Conservation (phyloP, 2,113 vertebrate genomes). For the Prolemur simus region DNA sequence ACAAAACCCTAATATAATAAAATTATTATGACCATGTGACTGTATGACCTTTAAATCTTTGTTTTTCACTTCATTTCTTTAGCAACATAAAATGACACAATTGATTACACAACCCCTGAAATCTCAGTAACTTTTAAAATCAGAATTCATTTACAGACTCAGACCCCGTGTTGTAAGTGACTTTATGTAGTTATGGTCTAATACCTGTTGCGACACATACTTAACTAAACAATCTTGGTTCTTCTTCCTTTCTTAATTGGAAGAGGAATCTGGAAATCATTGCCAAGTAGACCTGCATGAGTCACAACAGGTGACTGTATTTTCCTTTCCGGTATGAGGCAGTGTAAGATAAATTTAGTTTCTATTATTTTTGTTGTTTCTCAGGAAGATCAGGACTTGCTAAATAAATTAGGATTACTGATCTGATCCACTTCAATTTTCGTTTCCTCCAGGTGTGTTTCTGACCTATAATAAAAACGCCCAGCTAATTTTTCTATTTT, state of each 20-base stretch:
- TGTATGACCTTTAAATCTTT: not conserved
- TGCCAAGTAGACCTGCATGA: not conserved
- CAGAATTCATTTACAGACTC: not conserved
- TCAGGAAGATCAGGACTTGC: slow-evolving; percentile 21
- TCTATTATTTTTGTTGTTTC: slow-evolving; percentile 16
- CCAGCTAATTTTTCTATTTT: too few relatives aligned
- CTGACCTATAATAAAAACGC: not conserved
- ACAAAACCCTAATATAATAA: not conserved
- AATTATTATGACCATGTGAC: not conserved
- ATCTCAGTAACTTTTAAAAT: not conserved
- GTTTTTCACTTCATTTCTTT: not conserved
- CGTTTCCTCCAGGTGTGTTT: not conserved
- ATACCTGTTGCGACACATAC: not conserved
- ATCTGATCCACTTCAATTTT: not conserved
- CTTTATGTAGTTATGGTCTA: not conserved
- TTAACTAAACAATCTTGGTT: not conserved
- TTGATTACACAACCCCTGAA: not conserved
- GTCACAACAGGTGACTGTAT: slow-evolving; percentile 36
- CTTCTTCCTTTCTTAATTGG: slow-evolving; percentile 10
- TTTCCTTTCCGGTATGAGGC: not conserved
- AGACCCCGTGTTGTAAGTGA: not conserved
- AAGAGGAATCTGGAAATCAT: slow-evolving; percentile 8
- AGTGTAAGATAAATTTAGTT: slow-evolving; percentile 15
- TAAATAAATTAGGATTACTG: not conserved
- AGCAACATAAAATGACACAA: not conserved